phyloP scores from a whole-genome alignment of 2,888 invertebrate genomes.

The Eristalinus sepulchralis region DNA sequence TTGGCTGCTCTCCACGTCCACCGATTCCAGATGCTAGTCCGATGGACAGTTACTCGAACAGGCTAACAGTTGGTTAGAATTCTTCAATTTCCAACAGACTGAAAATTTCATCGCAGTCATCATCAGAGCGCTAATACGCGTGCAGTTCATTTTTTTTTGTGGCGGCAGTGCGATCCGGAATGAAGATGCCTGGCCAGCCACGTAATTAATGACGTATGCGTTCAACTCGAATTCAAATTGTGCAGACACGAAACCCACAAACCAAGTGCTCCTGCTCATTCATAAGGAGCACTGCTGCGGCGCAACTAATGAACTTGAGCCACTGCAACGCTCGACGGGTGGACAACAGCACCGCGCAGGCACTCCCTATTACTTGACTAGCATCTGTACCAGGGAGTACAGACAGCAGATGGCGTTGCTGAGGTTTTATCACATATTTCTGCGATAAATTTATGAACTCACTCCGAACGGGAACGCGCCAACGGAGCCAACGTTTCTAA shows the following conservation, averaged over 20 bases:
- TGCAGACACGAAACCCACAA: conserved; percentile 47
- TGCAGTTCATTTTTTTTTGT: conserved; percentile 5
- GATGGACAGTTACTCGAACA: conserved; percentile 67
- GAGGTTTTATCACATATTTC: conserved; percentile 61
- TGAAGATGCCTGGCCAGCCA: conserved; percentile 23
- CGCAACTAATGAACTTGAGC: conserved; percentile 57
- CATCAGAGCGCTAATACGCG: conserved; percentile 29
- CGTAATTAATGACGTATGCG: conserved; percentile 61
- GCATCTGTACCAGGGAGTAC: conserved; percentile 7
- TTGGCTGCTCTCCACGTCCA: background rate
- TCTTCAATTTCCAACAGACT: conserved; percentile 49
- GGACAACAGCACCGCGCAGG: background rate
- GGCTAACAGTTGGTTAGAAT: conserved; percentile 60
- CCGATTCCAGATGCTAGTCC: conserved; percentile 49
- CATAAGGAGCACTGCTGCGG: conserved; percentile 29
- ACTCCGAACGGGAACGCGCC: conserved; percentile 3
- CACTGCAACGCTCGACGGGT: conserved; percentile 7
- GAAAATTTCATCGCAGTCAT: conserved; percentile 40
- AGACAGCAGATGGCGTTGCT: conserved; percentile 43
- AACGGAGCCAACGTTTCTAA: conserved; percentile 21
- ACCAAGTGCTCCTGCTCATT: conserved; percentile 32
- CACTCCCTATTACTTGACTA: conserved; percentile 22
- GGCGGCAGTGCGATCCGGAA: background rate
- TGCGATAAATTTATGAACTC: conserved; percentile 39
- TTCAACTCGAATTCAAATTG: conserved; percentile 40